These are phyloP conservation scores for Chelmon rostratus DNA, from an alignment of 2,797 vertebrate genomes.

Conservation along the genomic window DNA sequence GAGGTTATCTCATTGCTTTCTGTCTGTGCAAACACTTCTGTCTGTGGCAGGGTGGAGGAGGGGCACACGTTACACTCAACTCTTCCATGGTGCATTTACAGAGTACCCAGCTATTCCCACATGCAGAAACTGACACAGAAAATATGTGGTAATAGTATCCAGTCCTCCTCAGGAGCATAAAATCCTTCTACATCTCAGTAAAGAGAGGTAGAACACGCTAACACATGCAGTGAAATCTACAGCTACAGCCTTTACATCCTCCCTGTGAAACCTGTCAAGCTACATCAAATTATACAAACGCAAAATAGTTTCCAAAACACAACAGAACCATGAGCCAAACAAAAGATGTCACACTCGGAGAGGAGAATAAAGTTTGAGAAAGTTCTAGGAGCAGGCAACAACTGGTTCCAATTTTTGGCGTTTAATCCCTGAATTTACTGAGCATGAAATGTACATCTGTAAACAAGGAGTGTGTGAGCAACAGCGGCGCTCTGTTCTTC, in stretches of 20 bases:
- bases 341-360: conserved; percentile 4
- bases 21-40: conserved; percentile 46
- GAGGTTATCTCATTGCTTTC: conserved; percentile 55
- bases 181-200: conserved; percentile 2
- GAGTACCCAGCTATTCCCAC: conserved; percentile 2
- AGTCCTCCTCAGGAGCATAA: conserved; percentile 1
- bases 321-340: conserved; percentile 1
- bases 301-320: conserved; percentile 35
- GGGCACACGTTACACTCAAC: background rate
- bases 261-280: conserved; percentile 15
- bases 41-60: conserved; percentile 24
- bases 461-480: background rate
- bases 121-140: conserved; percentile 15
- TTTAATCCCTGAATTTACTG: conserved; percentile 1
- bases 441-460: background rate
- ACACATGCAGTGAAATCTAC: background rate
- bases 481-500: background rate
- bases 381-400: background rate
- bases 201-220: conserved; percentile 13
- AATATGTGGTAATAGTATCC: conserved; percentile 12
- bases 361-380: conserved; percentile 15
- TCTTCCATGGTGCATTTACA: conserved; percentile 17
- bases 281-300: conserved; percentile 41
- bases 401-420: background rate
- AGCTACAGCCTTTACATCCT: conserved; percentile 12